Percentiles rank a stretch among this genome's conserved stretches.
Evolutionary conservation across 2,113 vertebrate species (phyloP).

Genomic region (Clupea harengus): DNA sequence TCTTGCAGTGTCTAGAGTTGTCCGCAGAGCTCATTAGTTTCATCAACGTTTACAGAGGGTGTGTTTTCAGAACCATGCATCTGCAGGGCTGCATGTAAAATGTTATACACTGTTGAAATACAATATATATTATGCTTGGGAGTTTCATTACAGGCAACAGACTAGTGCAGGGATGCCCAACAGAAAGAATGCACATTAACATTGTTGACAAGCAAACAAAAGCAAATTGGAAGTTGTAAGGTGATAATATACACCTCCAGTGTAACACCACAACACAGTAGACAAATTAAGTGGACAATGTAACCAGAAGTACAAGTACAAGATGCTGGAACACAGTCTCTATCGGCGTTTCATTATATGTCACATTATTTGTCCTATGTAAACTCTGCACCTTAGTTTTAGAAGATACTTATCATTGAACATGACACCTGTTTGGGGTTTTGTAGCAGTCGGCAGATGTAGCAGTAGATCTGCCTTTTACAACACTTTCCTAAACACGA

Average conservation of each 20-base stretch:
- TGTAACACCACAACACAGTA: background rate
- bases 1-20: background rate
- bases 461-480: background rate
- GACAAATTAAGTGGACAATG: background rate
- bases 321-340: background rate
- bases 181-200: background rate
- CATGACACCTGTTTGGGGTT: background rate
- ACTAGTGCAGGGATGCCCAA: background rate
- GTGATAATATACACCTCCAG: background rate
- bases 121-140: background rate
- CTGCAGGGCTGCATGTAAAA: background rate
- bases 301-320: background rate
- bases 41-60: background rate
- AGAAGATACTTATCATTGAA: background rate
- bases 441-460: background rate
- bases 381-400: background rate
- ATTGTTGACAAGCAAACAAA: background rate
- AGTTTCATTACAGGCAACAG: background rate
- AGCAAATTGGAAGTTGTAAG: background rate
- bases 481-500: background rate
- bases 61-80: background rate
- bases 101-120: background rate
- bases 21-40: slow-evolving; percentile 3
- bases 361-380: background rate
- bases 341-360: background rate